Conservation (phyloP, 2,888 invertebrate genomes). For the Parascotia fuliginaria region DNA sequence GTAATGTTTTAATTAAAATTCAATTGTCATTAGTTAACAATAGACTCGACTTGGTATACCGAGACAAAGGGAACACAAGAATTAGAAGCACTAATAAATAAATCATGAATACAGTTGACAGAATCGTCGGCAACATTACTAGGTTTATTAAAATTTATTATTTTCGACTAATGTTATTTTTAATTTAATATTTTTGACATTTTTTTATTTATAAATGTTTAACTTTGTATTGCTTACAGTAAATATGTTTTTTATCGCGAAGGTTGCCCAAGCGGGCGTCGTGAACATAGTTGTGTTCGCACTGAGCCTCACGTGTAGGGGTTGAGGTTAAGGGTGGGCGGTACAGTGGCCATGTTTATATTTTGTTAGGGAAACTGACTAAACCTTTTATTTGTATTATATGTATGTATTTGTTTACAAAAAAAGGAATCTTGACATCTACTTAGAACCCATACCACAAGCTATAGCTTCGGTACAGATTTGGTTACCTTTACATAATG, state of each 20-base stretch:
- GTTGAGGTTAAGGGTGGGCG: slow-evolving; percentile 22
- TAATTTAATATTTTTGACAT: neutral
- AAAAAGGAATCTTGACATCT: too few species aligned
- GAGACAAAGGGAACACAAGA: slow-evolving; percentile 73
- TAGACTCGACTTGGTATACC: slow-evolving; percentile 57
- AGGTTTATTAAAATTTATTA: neutral
- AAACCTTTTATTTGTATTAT: too few species aligned
- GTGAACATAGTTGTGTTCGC: slow-evolving; percentile 40
- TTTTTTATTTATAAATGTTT: neutral
- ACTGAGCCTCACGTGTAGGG: slow-evolving; percentile 51
- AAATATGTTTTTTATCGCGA: slow-evolving; percentile 3
- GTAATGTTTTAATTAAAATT: slow-evolving; percentile 10
- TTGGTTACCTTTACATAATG: too few species aligned
- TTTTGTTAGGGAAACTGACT: neutral
- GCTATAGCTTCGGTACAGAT: too few species aligned
- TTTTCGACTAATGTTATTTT: neutral
- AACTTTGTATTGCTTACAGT: neutral
- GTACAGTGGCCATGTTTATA: slow-evolving; percentile 24
- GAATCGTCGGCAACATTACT: slow-evolving; percentile 60
- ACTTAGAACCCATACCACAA: too few species aligned
- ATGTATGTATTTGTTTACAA: too few species aligned
- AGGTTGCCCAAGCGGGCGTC: slow-evolving; percentile 34
- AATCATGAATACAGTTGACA: slow-evolving; percentile 70
- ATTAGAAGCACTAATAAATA: slow-evolving; percentile 72
- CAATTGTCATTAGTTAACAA: slow-evolving; percentile 32